These are phyloP conservation scores for Gasteruption jaculator DNA, from an alignment of 2,888 invertebrate species.

Conservation along the genomic window DNA sequence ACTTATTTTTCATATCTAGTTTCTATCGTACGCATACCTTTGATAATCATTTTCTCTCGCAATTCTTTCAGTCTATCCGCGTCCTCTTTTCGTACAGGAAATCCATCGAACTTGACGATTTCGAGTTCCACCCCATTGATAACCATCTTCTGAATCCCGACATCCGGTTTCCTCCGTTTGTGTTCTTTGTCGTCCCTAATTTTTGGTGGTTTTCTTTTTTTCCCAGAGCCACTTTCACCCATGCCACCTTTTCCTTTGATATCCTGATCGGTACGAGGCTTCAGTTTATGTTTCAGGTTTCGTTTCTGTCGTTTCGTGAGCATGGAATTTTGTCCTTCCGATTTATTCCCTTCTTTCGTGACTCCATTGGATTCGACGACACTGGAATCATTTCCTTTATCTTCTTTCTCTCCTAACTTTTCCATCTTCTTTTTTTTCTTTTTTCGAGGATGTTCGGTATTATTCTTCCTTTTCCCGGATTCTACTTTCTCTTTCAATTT, in stretches of 20 bases:
- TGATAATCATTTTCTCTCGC: constrained; percentile 62
- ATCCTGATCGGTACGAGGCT: constrained; percentile 16
- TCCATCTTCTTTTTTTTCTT: constrained; percentile 24
- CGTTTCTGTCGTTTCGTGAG: constrained; percentile 41
- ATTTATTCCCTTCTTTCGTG: neutral
- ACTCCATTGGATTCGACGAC: neutral
- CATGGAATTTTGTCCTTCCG: neutral
- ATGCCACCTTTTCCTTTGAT: constrained; percentile 10
- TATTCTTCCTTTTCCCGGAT: constrained; percentile 7
- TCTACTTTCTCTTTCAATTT: neutral
- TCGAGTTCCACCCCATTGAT: constrained; percentile 64
- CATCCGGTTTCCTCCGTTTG: constrained; percentile 47
- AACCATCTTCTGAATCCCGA: constrained; percentile 53
- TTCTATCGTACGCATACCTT: constrained; percentile 47
- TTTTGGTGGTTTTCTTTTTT: constrained; percentile 52
- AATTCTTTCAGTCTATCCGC: constrained; percentile 61
- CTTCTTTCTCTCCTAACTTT: constrained; percentile 10
- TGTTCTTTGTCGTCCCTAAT: constrained; percentile 46
- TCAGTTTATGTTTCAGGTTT: constrained; percentile 31
- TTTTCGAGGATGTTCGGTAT: constrained; percentile 20
- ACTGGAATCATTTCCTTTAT: neutral
- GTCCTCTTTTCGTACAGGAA: constrained; percentile 69
- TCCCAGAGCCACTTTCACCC: constrained; percentile 20
- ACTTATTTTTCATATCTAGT: constrained; percentile 3
- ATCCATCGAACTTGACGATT: constrained; percentile 65